Conservation (phyloP, 2,797 vertebrate species). For the Agapornis canus region DNA sequence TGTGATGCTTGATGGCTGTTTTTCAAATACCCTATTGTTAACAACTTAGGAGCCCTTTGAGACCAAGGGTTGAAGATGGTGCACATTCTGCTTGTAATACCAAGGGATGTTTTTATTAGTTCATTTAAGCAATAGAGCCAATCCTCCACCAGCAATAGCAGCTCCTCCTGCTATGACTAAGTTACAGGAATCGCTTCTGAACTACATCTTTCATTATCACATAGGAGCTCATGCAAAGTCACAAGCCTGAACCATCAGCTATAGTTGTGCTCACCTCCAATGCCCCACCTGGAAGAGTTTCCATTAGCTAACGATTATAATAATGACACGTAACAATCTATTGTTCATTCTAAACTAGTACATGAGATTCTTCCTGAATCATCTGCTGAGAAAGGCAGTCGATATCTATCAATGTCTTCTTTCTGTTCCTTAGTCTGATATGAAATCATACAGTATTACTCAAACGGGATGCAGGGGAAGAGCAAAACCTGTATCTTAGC, state of each 20-base stretch:
- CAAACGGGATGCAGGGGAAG: constrained; percentile 21
- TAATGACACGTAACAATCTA: constrained; percentile 56
- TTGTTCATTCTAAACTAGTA: constrained; percentile 61
- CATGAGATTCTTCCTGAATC: constrained; percentile 44
- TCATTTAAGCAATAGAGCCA: background rate
- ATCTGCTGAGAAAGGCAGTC: constrained; percentile 41
- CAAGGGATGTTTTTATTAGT: background rate
- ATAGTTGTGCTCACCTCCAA: constrained; percentile 10
- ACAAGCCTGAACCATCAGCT: constrained; percentile 48
- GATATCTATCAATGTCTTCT: constrained; percentile 47
- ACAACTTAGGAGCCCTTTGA: background rate
- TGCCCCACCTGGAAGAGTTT: constrained; percentile 30
- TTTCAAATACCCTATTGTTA: background rate
- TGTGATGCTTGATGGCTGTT: background rate
- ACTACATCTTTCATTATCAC: constrained; percentile 9
- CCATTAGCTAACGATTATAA: constrained; percentile 61
- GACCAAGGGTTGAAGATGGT: background rate
- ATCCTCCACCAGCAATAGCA: background rate
- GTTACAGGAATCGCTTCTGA: background rate
- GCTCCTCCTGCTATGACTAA: background rate
- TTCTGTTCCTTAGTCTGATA: constrained; percentile 31
- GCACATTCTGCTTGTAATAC: background rate
- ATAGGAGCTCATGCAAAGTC: constrained; percentile 66
- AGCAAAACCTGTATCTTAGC: background rate
- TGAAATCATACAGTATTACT: constrained; percentile 28